Evolutionary conservation across 2,797 vertebrate species (phyloP), one percentile per base, ranked within the genome.

Genomic region (Pempheris klunzingeri): DNA sequence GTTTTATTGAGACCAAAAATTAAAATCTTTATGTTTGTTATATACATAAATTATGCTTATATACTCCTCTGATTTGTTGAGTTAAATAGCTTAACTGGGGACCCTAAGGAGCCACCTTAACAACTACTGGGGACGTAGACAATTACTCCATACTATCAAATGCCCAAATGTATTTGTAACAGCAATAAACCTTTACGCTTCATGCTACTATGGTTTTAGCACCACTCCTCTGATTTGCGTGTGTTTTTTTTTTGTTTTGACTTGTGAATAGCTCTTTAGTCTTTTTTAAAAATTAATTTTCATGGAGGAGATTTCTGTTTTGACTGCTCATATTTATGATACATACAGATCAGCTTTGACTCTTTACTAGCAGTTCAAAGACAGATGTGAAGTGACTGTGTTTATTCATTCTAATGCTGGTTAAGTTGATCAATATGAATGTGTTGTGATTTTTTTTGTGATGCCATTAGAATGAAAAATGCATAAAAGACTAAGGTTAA

Each of bases 371-470:
- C 15, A 67, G 24, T 9, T 68, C 1, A 59, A 32, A 53, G 28
- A 32, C n/a, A 64, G 20, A 60, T 22, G 17, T 73, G 63, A 69
- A 60, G 46, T 64, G 70, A 61, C 20, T 20, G n/a, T 78, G 36
- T 85, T 73, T 74, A 71, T 43, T 85, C 18, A 28, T 60, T 5
- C 11, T 72, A 20, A 32, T 24, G 57, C 28, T 53, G 26, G 13
- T 28, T 55, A 18, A 54, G 24, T 30, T 49, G 20, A 54, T 61
- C 28, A 36, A 7, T 39, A 66, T 50, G 15, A 60, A 15, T 32
- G 22, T 28, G 54, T 74, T 78, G n/a, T 47, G 46, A 49, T 32
- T 81, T 81, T 80, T 82, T 71, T 79, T 80, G 71, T 82, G 78
- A 77, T 77, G 63, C 49, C 53, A 64, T 36, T 68, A 22, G 3